Percentiles rank a stretch among this genome's conserved stretches.
Conservation (phyloP, 1,140 invertebrate genomes). For the Drosophila bocqueti region DNA sequence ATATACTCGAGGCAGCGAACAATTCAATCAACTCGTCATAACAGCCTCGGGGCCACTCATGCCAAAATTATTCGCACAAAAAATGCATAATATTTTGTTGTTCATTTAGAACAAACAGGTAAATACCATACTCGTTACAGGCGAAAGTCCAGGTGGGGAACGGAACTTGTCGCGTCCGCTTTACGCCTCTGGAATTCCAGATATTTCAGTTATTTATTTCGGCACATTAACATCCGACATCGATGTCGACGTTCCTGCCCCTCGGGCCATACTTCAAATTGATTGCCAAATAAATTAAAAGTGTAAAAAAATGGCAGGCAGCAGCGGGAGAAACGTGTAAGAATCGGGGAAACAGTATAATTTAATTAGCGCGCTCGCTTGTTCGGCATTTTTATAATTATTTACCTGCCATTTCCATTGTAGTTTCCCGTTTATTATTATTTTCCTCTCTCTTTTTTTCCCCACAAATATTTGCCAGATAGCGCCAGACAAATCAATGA, state of each 20-base stretch:
- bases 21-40: slow-evolving; percentile 48
- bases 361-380: slow-evolving; percentile 79
- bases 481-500: slow-evolving; percentile 35
- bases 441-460: slow-evolving; percentile 24
- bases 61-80: slow-evolving; percentile 52
- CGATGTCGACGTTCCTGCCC: slow-evolving; percentile 19
- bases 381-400: slow-evolving; percentile 73
- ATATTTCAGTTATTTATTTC: slow-evolving; percentile 78
- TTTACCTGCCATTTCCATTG: slow-evolving; percentile 65
- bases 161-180: slow-evolving; percentile 58
- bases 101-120: slow-evolving; percentile 76
- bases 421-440: slow-evolving; percentile 22
- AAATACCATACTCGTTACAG: slow-evolving; percentile 40
- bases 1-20: slow-evolving; percentile 55
- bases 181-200: slow-evolving; percentile 70
- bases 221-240: slow-evolving; percentile 69
- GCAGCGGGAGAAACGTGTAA: slow-evolving; percentile 32
- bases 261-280: slow-evolving; percentile 62
- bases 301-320: slow-evolving; percentile 26
- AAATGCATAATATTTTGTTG: slow-evolving; percentile 29
- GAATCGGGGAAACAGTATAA: slow-evolving; percentile 70
- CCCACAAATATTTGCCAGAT: slow-evolving; percentile 60
- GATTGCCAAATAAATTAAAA: slow-evolving; percentile 81
- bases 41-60: slow-evolving; percentile 47
- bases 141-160: slow-evolving; percentile 46